Conservation (phyloP, 1,140 invertebrate species). For the Achroia grisella region DNA sequence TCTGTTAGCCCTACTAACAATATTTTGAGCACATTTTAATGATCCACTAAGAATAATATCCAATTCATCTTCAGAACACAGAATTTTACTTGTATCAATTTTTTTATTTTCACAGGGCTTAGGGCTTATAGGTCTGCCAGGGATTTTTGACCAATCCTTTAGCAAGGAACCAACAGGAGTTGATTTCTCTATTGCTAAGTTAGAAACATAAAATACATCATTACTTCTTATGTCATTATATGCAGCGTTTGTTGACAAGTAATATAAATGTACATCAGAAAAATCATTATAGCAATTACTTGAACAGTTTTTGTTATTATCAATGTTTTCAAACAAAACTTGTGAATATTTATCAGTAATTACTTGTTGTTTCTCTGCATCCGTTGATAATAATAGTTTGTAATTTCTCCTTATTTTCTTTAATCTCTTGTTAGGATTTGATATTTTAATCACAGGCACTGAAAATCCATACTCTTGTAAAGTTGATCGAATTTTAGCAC, state of each 20-base stretch:
- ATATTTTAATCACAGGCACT: slow-evolving; percentile 36
- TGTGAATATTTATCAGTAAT: slow-evolving; percentile 50
- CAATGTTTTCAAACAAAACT: slow-evolving; percentile 40
- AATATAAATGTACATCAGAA: slow-evolving; percentile 19
- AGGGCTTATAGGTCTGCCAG: slow-evolving; percentile 62
- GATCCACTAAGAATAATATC: slow-evolving; percentile 51
- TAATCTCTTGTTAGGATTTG: slow-evolving; percentile 20
- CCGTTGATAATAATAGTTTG: slow-evolving; percentile 36
- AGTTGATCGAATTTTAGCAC: slow-evolving; percentile 43
- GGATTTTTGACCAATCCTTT: slow-evolving; percentile 61
- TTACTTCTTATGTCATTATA: slow-evolving; percentile 45
- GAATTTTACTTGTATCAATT: slow-evolving; percentile 37
- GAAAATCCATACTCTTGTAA: slow-evolving; percentile 63
- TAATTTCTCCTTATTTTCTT: slow-evolving; percentile 38
- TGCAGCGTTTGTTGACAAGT: slow-evolving; percentile 32
- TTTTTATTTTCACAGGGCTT: slow-evolving; percentile 12
- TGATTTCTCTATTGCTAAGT: slow-evolving; percentile 33
- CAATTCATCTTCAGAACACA: slow-evolving; percentile 47
- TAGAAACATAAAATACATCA: slow-evolving; percentile 64
- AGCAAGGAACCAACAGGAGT: slow-evolving; percentile 47
- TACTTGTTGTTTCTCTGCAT: slow-evolving; percentile 44
- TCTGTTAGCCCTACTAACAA: slow-evolving; percentile 21
- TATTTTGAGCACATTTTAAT: slow-evolving; percentile 25
- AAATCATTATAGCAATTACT: slow-evolving; percentile 5
- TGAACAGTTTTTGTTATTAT: slow-evolving; percentile 7